Evolutionary conservation across 2,888 invertebrate species (phyloP).

Genomic region (Athetis lepigone): DNA sequence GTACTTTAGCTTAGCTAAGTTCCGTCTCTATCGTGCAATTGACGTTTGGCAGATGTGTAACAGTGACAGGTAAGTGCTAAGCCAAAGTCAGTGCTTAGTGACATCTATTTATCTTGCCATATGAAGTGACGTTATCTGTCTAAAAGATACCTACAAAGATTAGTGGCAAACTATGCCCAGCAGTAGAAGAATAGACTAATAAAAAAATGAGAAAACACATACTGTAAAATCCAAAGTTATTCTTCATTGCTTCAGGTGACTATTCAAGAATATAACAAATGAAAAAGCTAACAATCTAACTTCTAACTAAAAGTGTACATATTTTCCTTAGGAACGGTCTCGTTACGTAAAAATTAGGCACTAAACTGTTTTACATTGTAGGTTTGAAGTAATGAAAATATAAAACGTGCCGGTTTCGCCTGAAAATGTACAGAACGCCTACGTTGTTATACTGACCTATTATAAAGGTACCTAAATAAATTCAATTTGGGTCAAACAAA

Average conservation of each 20-base stretch:
- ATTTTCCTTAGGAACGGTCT: not conserved
- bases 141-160: too few relatives aligned
- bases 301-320: not conserved
- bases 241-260: not conserved
- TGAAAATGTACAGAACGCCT: not conserved
- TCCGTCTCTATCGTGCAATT: too few relatives aligned
- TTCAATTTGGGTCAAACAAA: not conserved
- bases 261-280: not conserved
- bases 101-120: too few relatives aligned
- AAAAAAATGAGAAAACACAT: too few relatives aligned
- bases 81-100: too few relatives aligned
- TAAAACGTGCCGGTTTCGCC: conserved; percentile 1
- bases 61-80: too few relatives aligned
- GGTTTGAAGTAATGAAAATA: conserved; percentile 16
- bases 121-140: too few relatives aligned
- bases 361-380: conserved; percentile 2
- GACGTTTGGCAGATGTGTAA: too few relatives aligned
- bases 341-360: conserved; percentile 7
- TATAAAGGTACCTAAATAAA: conserved; percentile 3
- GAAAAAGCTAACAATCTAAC: not conserved
- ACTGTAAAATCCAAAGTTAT: too few relatives aligned
- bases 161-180: too few relatives aligned
- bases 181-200: too few relatives aligned
- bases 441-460: not conserved
- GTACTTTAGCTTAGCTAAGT: too few relatives aligned